phyloP scores from a whole-genome alignment of 2,113 vertebrate species.

The Brachypteracias leptosomus region DNA sequence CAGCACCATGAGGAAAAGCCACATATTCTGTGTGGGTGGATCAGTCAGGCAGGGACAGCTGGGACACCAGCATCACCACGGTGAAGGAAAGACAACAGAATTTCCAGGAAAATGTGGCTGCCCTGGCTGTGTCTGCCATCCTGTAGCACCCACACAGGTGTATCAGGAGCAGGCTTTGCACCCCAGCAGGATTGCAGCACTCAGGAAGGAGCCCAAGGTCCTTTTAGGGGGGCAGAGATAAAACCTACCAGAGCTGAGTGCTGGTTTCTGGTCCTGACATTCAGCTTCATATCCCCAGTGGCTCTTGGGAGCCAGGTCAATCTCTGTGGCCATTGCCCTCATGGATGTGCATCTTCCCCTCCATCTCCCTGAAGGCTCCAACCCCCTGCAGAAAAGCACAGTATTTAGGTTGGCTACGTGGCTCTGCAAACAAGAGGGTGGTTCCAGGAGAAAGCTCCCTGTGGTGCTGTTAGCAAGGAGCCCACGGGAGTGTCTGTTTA shows the following conservation, averaged over 20 bases:
- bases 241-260: not conserved
- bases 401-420: not conserved
- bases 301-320: not conserved
- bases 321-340: not conserved
- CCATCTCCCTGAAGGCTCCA: not conserved
- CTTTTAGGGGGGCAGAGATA: not conserved
- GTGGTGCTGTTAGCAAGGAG: not conserved
- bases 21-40: not conserved
- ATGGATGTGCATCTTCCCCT: not conserved
- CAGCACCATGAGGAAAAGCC: not conserved
- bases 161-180: not conserved
- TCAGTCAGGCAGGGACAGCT: not conserved
- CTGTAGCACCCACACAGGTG: not conserved
- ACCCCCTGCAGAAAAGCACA: rapidly evolving
- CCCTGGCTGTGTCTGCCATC: not conserved
- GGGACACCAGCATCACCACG: not conserved
- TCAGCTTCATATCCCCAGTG: not conserved
- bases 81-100: not conserved
- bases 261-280: no score
- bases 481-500: not conserved
- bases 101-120: not conserved
- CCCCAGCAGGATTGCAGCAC: not conserved
- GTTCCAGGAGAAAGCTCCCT: not conserved
- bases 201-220: not conserved
- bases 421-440: not conserved